A percentile compares a stretch with the other conserved stretches of the same genome.
These are phyloP conservation scores for Taenaris catops DNA, from an alignment of 2,888 invertebrate species.

Conservation along the genomic window DNA sequence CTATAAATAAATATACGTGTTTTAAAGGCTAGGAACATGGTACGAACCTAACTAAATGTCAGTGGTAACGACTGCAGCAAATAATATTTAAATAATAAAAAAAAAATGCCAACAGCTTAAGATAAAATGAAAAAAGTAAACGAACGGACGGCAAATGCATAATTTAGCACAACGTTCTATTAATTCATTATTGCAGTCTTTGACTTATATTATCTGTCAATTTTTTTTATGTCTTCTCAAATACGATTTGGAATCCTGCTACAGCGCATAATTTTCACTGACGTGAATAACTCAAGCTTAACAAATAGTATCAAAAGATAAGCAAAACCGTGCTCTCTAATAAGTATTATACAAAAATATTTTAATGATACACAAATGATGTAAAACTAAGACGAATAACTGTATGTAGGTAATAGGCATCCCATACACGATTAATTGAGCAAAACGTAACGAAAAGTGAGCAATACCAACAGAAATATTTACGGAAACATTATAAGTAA, in stretches of 20 bases:
- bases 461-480: slow-evolving; percentile 50
- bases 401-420: slow-evolving; percentile 46
- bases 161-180: slow-evolving; percentile 29
- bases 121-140: not conserved
- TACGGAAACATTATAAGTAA: slow-evolving; percentile 7
- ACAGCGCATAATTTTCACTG: slow-evolving; percentile 30
- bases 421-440: slow-evolving; percentile 68
- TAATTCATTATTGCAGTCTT: slow-evolving; percentile 19
- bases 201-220: slow-evolving; percentile 5
- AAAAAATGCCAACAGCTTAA: slow-evolving; percentile 26
- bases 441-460: slow-evolving; percentile 77
- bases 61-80: slow-evolving; percentile 26
- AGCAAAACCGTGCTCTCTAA: slow-evolving; percentile 76
- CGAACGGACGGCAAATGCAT: slow-evolving; percentile 54
- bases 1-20: slow-evolving; percentile 47
- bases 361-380: slow-evolving; percentile 48
- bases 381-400: slow-evolving; percentile 49
- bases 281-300: slow-evolving; percentile 46
- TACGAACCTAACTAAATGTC: slow-evolving; percentile 36
- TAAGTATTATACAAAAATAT: slow-evolving; percentile 57
- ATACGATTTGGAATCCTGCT: slow-evolving; percentile 16
- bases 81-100: slow-evolving; percentile 15
- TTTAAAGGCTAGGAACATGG: slow-evolving; percentile 54
- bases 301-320: slow-evolving; percentile 63
- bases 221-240: not conserved